Evolutionary conservation across 1,140 invertebrate species (phyloP), one percentile per base, ranked within the genome.

Genomic region (Euura saliciscinereae): DNA sequence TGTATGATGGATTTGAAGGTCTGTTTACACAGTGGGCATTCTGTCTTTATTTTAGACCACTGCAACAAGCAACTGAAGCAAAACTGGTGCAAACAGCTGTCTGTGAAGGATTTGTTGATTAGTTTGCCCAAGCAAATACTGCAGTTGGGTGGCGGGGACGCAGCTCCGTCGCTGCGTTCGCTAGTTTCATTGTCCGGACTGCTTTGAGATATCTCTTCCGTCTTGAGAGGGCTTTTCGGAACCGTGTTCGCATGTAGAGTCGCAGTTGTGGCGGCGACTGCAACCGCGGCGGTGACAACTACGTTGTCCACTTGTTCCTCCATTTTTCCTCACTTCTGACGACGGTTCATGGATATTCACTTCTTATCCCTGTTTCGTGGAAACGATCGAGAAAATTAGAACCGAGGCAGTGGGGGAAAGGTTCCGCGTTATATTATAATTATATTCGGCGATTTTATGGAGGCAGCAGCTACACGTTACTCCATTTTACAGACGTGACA

Each of bases 1-100:
- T 98, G 95, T 76, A 98, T 95, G 51, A 98, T 98, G 4, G 93
- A 94, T 77, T 92, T 94, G 82, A 98, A 98, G 4, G 91, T 90
- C 81, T 97, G 94, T 79, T 98, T 98, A 86, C 97, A 99, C 0
- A 99, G 87, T 4, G 97, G 97, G 86, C 97, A 99, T 81, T 96
- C 96, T 10, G 96, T 90, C 86, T 98, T 98, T 6, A 98, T 93
- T 91, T 97, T 98, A 46, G 96, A 97, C 97, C 97, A 99, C 81
- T 97, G 95, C 64, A 96, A 85, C 2, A 99, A 88, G 83, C 97
- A 99, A 72, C 92, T 92, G 78, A 98, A 98, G 84, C 97, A 99
- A 84, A 99, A 98, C 80, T 95, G 93, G 85, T 99, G 97, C 77
- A 96, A 91, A 83, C 97, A 99, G 45, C 93, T 95, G 80, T 98